phyloP scores from a whole-genome alignment of 2,113 vertebrate genomes.

The Geothlypis trichas region DNA sequence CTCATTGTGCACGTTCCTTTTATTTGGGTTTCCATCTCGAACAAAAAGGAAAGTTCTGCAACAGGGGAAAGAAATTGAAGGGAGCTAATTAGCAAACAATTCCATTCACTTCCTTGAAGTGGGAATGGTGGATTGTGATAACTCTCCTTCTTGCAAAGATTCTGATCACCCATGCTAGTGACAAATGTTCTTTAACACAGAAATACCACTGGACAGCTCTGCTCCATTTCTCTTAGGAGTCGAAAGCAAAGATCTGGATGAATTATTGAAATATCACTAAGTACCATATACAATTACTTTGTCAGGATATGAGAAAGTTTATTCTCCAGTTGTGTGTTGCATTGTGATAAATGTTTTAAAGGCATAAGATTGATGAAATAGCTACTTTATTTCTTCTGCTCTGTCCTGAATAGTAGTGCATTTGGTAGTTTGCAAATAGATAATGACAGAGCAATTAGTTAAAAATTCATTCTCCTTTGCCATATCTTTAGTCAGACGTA shows the following conservation, averaged over 20 bases:
- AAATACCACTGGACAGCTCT: not conserved
- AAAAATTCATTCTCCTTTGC: not conserved
- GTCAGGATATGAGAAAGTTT: not conserved
- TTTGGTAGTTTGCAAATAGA: not conserved
- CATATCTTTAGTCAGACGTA: not conserved
- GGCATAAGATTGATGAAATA: not conserved
- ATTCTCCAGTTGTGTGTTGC: not conserved
- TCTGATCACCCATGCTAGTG: not conserved
- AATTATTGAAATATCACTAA: not conserved
- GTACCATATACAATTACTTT: not conserved
- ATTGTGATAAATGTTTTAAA: not conserved
- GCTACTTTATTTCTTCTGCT: not conserved
- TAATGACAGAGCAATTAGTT: not conserved
- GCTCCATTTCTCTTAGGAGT: not conserved
- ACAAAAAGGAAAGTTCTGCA: conserved; percentile 91
- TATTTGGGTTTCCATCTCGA: conserved; percentile 98
- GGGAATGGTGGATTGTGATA: not conserved
- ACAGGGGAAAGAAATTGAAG: not conserved
- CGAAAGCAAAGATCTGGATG: not conserved
- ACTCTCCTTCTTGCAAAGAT: not conserved
- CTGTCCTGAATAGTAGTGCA: not conserved
- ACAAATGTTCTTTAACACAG: not conserved
- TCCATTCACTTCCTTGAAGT: not conserved
- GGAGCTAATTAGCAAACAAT: not conserved
- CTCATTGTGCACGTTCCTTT: conserved; percentile 96